Base-by-base conservation (phyloP, 2,888 invertebrate species). In the Hirtodrosophila cameraria region DNA sequence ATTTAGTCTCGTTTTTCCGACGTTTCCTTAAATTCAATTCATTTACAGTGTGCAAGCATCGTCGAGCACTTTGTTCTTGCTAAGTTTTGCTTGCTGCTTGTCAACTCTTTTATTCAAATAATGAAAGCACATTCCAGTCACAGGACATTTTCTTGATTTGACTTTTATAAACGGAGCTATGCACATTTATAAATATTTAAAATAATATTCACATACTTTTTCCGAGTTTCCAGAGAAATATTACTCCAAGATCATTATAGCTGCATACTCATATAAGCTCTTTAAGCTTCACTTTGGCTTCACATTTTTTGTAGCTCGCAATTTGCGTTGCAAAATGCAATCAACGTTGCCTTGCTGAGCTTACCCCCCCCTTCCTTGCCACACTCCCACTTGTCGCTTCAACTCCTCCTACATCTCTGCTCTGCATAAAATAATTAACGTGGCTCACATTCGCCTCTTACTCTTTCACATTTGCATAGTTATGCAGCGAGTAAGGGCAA, bases 371-470 rank as follows among this genome's bases (percentile, higher is more conserved):
- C 2, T 11, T 13, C 18, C 12, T 28, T 11, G 9, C 13, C 9
- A 2, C 6, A 2, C 18, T 16, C 9, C 2, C 7, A 3, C 7
- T 33, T n/a, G 12, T 35, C 23, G 9, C 18, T n/a, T 18, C 36
- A n/a, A 20, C 45, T 35, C 30, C 42, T 39, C 31, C 16, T n/a
- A 35, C 33, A 25, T 43, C 12, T 28, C 60, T 38, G 25, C 58
- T 48, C 52, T 57, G 73, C 81, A 73, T 64, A 83, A 83, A 79
- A 83, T 80, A 79, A 83, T 79, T 83, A 83, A 80, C 73, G 30
- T 58, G 58, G 77, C 80, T 66, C 74, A 61, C 67, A 59, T 53
- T 61, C 70, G 60, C 62, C 45, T 25, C 20, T 18, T 15, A 60
- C 45, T 25, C 20, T 18, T 15, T 35, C 46, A 41, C 64, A 82